Base-by-base conservation (phyloP, 1,140 invertebrate species). In the Fopius arisanus region DNA sequence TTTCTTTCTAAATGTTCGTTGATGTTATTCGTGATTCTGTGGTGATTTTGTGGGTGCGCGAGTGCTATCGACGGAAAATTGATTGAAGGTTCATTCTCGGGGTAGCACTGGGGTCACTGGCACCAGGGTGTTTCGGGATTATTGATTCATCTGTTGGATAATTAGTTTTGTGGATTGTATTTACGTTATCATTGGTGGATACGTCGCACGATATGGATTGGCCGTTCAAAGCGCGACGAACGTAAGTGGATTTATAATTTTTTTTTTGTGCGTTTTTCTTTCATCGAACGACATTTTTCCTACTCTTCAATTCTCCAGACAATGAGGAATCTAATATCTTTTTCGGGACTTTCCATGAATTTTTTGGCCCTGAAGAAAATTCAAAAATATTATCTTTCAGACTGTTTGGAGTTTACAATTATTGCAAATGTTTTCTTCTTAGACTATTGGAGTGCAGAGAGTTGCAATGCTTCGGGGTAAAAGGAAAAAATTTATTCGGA, bases 121-220 rank as follows among this genome's bases (percentile, higher is more conserved):
- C 31, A 48, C 14, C 37, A 43, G 23, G 29, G 12, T 43, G 31
- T 3, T 33, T 48, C 29, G 31, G 41, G 19, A 31, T 70, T 63
- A 33, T 43, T 74, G 41, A 62, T 28, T 67, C 12, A 21, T 62
- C 16, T 48, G 16, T 7, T 14, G 41, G 12, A 48, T 51, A 54
- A 43, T 21, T 41, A 19, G 33, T 40, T 29, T 66, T 37, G 33
- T 37, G 33, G 51, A 40, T 68, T 69, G n/a, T 70, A 65, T 70
- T 79, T 78, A 68, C 75, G 76, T 73, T 75, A 73, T 81, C 75
- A 41, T 31, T 37, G 75, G 81, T 82, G 84, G 81, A 84, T 84
- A 86, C 84, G 82, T 84, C 78, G 80, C 80, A 75, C 81, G 82
- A 86, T 87, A 87, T 87, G 85, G 87, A 88, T 86, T 88, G 86